Percentiles rank a stretch among this genome's conserved stretches.
Conservation (phyloP, 2,797 vertebrate genomes). For the Pelobates cultripes region DNA sequence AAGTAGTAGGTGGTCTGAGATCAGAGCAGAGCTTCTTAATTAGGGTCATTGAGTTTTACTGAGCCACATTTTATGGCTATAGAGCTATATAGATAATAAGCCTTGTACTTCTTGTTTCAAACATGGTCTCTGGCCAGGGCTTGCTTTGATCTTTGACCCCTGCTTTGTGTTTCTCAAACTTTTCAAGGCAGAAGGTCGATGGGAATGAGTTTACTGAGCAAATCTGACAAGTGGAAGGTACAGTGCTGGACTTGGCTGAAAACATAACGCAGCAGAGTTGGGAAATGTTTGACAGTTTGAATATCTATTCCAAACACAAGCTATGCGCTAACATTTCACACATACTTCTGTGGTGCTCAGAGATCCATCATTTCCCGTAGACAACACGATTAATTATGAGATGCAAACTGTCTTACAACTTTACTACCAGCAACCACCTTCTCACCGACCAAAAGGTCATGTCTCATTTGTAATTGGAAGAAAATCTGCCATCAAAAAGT, state of each 20-base stretch:
- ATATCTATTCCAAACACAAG: slow-evolving; percentile 75
- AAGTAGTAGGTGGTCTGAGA: slow-evolving; percentile 44
- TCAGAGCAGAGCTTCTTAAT: slow-evolving; percentile 32
- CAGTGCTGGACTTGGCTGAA: slow-evolving; percentile 4
- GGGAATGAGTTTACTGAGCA: slow-evolving; percentile 20
- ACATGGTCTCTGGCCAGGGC: slow-evolving; percentile 43
- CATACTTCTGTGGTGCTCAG: slow-evolving; percentile 67
- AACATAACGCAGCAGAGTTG: slow-evolving; percentile 58
- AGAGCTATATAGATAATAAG: slow-evolving; percentile 48
- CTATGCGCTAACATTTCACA: slow-evolving; percentile 64
- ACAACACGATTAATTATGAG: slow-evolving; percentile 74
- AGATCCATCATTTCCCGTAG: slow-evolving; percentile 75
- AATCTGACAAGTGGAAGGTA: slow-evolving; percentile 28
- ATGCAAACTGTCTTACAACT: slow-evolving; percentile 68
- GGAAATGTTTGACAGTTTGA: slow-evolving; percentile 72
- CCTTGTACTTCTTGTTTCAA: slow-evolving; percentile 40
- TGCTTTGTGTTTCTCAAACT: slow-evolving; percentile 25
- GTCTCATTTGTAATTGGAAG: slow-evolving; percentile 3
- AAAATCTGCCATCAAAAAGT: neutral
- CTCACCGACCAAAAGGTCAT: neutral
- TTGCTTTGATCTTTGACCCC: slow-evolving; percentile 52
- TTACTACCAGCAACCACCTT: slow-evolving; percentile 47
- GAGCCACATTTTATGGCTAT: slow-evolving; percentile 37
- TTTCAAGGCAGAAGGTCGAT: slow-evolving; percentile 28
- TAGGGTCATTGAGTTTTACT: slow-evolving; percentile 37